phyloP scores from a whole-genome alignment of 2,797 vertebrate genomes.

The Pantherophis vulpinus region DNA sequence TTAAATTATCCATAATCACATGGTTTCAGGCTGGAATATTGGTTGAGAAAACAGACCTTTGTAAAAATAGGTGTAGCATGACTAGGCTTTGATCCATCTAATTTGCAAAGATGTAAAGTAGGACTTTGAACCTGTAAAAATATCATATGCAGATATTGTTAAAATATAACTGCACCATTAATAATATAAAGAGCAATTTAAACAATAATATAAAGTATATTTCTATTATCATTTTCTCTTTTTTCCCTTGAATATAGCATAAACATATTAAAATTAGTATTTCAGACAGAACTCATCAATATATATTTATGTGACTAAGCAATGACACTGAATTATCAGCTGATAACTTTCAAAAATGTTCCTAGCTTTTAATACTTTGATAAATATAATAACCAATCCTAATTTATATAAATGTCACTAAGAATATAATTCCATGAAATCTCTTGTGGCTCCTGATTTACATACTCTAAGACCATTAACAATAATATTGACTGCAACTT shows the following conservation, averaged over 20 bases:
- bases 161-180: background rate
- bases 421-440: background rate
- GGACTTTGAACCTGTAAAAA: constrained; percentile 85
- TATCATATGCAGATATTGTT: constrained; percentile 39
- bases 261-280: background rate
- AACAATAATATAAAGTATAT: background rate
- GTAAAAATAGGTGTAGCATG: constrained; percentile 82
- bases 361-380: background rate
- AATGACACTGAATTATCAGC: background rate
- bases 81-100: constrained; percentile 69
- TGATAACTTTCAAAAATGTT: background rate
- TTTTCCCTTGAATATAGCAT: background rate
- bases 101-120: constrained; percentile 74
- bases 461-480: background rate
- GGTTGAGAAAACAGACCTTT: constrained; percentile 77
- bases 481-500: background rate
- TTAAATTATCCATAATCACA: background rate
- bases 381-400: background rate
- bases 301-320: background rate
- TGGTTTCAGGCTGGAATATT: background rate
- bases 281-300: background rate
- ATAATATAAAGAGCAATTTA: background rate
- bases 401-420: background rate
- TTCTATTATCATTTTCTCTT: background rate
- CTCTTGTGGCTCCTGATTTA: background rate